Percentiles rank a stretch among this genome's conserved stretches.
phyloP scores from a whole-genome alignment of 2,797 vertebrate species.

The Borostomias antarcticus region DNA sequence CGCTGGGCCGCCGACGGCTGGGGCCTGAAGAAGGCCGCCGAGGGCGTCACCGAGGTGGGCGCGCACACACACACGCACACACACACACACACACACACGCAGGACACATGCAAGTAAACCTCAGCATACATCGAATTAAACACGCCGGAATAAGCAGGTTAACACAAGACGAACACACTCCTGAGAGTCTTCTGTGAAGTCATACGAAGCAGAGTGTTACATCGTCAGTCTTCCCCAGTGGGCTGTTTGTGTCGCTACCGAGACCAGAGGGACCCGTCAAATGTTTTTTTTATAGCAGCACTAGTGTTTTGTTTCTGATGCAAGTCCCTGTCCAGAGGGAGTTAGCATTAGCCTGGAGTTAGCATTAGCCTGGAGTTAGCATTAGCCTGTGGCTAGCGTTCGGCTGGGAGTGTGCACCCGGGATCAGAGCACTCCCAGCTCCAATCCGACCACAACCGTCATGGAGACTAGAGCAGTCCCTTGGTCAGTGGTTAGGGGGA shows the following conservation, averaged over 20 bases:
- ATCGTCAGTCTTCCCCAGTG: neutral
- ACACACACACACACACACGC: neutral
- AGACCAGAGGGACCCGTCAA: neutral
- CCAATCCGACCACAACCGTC: neutral
- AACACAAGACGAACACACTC: neutral
- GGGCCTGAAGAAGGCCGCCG: slow-evolving; percentile 95
- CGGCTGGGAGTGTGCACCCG: neutral
- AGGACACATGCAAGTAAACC: neutral
- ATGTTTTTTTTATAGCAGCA: neutral
- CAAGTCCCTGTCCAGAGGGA: neutral
- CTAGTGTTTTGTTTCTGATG: neutral
- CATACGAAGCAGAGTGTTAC: too few relatives aligned
- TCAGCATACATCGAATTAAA: too few relatives aligned
- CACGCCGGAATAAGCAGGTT: neutral
- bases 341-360: neutral
- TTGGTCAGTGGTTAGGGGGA: too few relatives aligned
- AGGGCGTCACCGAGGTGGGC: slow-evolving; percentile 92
- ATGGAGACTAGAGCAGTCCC: too few relatives aligned
- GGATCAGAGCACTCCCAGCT: neutral
- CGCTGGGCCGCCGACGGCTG: slow-evolving; percentile 92
- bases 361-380: neutral
- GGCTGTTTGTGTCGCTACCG: neutral
- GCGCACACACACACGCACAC: neutral
- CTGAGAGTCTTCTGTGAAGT: too few relatives aligned
- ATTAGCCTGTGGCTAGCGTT: neutral